phyloP scores from a whole-genome alignment of 2,888 invertebrate genomes.

The Cyaniris semiargus region DNA sequence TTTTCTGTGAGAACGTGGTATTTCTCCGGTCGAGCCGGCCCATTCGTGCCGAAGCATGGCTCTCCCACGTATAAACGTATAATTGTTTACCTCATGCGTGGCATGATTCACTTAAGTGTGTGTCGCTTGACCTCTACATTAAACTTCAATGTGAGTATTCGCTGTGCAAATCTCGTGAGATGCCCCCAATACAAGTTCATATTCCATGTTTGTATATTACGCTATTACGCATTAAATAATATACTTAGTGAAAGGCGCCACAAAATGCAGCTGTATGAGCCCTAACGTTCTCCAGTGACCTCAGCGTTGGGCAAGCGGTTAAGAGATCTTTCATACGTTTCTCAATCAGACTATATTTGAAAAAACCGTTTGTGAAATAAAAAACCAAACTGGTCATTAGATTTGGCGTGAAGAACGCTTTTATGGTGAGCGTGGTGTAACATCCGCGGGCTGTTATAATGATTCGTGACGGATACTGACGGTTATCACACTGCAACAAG shows the following conservation, averaged over 20 bases:
- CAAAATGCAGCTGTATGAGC: not conserved
- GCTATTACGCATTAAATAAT: not conserved
- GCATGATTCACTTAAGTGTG: too few species aligned
- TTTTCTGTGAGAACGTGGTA: too few species aligned
- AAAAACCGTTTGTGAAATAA: slow-evolving; percentile 22
- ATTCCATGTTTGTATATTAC: not conserved
- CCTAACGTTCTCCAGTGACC: slow-evolving; percentile 14
- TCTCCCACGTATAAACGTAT: too few species aligned
- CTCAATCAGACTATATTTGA: slow-evolving; percentile 19
- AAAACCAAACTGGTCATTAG: slow-evolving; percentile 11
- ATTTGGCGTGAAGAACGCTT: slow-evolving; percentile 14
- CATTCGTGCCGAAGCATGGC: too few species aligned
- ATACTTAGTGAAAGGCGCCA: not conserved
- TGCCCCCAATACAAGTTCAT: not conserved
- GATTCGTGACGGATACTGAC: not conserved
- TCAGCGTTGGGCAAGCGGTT: slow-evolving; percentile 10
- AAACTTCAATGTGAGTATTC: too few species aligned
- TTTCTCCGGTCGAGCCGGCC: too few species aligned
- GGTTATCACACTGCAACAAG: not conserved
- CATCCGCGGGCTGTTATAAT: not conserved
- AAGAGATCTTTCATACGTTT: not conserved
- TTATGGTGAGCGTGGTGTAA: slow-evolving; percentile 16
- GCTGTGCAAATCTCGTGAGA: too few species aligned
- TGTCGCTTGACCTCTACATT: too few species aligned
- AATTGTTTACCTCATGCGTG: too few species aligned